A percentile compares a stretch with the other conserved stretches of the same genome.
Conservation (phyloP, 1,140 invertebrate species). For the Thalassaphorura encarpata region DNA sequence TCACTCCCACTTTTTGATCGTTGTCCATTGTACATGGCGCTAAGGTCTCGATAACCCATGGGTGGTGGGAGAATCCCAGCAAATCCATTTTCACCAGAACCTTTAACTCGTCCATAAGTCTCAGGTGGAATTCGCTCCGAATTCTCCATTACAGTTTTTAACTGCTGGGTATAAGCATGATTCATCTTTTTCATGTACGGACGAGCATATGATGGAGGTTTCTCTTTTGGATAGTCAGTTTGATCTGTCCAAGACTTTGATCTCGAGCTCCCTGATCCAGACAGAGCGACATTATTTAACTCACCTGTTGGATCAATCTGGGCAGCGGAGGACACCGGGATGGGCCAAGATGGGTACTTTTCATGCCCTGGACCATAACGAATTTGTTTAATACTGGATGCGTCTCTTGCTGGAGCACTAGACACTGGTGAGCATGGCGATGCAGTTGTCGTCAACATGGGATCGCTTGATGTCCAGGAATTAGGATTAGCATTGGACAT, state of each 20-base stretch:
- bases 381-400: constrained; percentile 54
- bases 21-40: constrained; percentile 8
- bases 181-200: constrained; percentile 51
- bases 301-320: constrained; percentile 43
- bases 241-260: constrained; percentile 65
- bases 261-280: constrained; percentile 36
- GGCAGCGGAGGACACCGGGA: constrained; percentile 40
- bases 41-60: constrained; percentile 23
- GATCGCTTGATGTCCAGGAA: too few relatives aligned
- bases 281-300: constrained; percentile 8
- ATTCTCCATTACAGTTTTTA: constrained; percentile 63
- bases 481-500: too few relatives aligned
- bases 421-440: too few relatives aligned
- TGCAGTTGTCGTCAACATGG: too few relatives aligned
- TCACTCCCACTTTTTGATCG: constrained; percentile 32
- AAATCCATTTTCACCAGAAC: background rate
- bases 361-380: constrained; percentile 60
- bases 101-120: constrained; percentile 30
- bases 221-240: constrained; percentile 62
- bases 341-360: constrained; percentile 70
- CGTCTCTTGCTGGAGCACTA: constrained; percentile 57
- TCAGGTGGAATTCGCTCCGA: constrained; percentile 59
- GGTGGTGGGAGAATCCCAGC: constrained; percentile 23
- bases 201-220: constrained; percentile 52
- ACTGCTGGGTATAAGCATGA: constrained; percentile 51